Evolutionary conservation across 64 coral and sea anemone genomes (phyloP), one percentile per base, ranked within the genome.

Genomic region (Trachythela sp.): DNA sequence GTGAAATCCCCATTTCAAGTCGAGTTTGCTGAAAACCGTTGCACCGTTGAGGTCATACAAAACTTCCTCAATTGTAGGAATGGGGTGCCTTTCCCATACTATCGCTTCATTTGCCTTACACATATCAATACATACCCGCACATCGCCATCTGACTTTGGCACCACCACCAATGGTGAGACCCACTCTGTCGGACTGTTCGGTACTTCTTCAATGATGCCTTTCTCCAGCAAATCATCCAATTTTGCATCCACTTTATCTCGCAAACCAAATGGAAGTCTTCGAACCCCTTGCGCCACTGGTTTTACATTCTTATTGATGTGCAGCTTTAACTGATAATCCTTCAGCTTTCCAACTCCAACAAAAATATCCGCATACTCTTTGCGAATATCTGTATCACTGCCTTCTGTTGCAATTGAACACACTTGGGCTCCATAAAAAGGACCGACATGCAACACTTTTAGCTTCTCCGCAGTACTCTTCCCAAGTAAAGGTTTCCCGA

Each of bases 121-220:
- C 84, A 85, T 85, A 49, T 85, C 37, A n/a, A 35, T n/a, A 52
- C 49, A 52, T 20, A 52, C 49, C 49, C 49, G n/a, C n/a, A n/a
- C n/a, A n/a, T n/a, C n/a, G 49, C 49, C 49, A 52, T 52, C 49
- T 15, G 49, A 13, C 27, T 80, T 32, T 39, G 30, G 37, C 27
- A 32, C 30, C 13, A 32, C 86, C n/a, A 87, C 49, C 40, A 87
- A 30, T 4, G 87, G 87, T 36, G 86, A 88, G 15, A 88, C 87
- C 30, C 87, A 91, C 54, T 77, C 48, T 91, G 83, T 91, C 11
- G 89, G 89, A 39, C 48, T 88, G 49, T 85, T 48, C 41, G 89
- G 89, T 91, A 93, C 36, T 85, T 93, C 88, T 77, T 93, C 88
- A 56, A 93, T 93, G 39, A 93, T 93, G 22, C 64, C 88, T 48